Conservation (phyloP, 1,140 invertebrate genomes). For the Heliconius melpomene region DNA sequence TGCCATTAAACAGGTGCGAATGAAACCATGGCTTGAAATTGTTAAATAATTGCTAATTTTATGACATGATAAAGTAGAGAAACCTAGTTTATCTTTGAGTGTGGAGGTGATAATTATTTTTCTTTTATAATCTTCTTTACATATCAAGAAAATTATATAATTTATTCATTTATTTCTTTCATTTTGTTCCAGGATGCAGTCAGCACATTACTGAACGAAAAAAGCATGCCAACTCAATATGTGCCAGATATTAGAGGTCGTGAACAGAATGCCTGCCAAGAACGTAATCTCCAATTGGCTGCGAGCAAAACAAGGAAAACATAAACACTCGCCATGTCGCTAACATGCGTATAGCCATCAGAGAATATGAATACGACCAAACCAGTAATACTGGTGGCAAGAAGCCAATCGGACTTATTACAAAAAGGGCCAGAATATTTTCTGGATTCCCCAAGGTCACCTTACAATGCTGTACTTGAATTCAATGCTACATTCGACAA, state of each 20-base stretch:
- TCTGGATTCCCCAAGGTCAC: conserved; percentile 46
- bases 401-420: conserved; percentile 66
- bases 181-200: conserved; percentile 61
- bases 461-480: conserved; percentile 59
- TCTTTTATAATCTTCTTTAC: too few relatives aligned
- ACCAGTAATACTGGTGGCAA: conserved; percentile 68
- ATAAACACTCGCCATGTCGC: conserved; percentile 74
- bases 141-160: not conserved
- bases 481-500: conserved; percentile 68
- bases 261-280: conserved; percentile 71
- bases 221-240: conserved; percentile 67
- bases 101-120: not conserved
- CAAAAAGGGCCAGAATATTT: conserved; percentile 64
- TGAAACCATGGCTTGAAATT: conserved; percentile 12
- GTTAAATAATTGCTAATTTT: not conserved
- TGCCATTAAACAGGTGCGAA: conserved; percentile 25
- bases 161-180: not conserved
- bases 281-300: conserved; percentile 76
- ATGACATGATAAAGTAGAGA: not conserved
- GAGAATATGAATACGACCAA: conserved; percentile 75
- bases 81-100: not conserved
- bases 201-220: conserved; percentile 38
- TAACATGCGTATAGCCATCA: conserved; percentile 65
- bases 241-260: conserved; percentile 60
- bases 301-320: conserved; percentile 72